These are phyloP conservation scores for Pyrrhia umbra DNA, from an alignment of 2,888 invertebrate species.

Conservation along the genomic window DNA sequence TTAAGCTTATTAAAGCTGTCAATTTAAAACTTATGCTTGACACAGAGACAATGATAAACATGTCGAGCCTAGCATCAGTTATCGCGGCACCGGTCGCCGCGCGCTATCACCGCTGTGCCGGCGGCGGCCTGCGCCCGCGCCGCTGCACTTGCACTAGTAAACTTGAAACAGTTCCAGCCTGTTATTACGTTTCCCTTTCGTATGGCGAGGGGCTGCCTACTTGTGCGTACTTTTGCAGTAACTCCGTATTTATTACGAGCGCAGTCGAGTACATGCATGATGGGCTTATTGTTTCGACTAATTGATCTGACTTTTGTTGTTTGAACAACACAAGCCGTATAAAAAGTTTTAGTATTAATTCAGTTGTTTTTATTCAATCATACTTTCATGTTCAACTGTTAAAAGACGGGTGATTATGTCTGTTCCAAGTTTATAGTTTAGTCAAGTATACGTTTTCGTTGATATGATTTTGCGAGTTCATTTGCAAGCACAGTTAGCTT, in stretches of 20 bases:
- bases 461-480: background rate
- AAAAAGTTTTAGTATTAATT: background rate
- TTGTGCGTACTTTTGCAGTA: conserved; percentile 31
- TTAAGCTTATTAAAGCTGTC: background rate
- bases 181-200: conserved; percentile 82
- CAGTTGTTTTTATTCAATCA: background rate
- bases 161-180: conserved; percentile 81
- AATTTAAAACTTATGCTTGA: background rate
- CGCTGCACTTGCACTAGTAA: conserved; percentile 82
- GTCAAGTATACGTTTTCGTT: background rate
- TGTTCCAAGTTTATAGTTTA: background rate
- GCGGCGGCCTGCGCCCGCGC: conserved; percentile 65
- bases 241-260: conserved; percentile 7
- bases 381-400: background rate
- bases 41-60: background rate
- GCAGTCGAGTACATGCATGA: background rate
- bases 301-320: background rate
- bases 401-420: too few relatives aligned
- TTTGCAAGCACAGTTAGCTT: conserved; percentile 11
- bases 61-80: conserved; percentile 7
- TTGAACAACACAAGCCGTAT: background rate
- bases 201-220: conserved; percentile 54
- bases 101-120: conserved; percentile 52
- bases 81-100: conserved; percentile 55
- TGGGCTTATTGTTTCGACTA: background rate